Percentiles rank a stretch among this genome's conserved stretches.
These are phyloP conservation scores for Cisticola juncidis DNA, from an alignment of 2,113 vertebrate species.

Conservation along the genomic window DNA sequence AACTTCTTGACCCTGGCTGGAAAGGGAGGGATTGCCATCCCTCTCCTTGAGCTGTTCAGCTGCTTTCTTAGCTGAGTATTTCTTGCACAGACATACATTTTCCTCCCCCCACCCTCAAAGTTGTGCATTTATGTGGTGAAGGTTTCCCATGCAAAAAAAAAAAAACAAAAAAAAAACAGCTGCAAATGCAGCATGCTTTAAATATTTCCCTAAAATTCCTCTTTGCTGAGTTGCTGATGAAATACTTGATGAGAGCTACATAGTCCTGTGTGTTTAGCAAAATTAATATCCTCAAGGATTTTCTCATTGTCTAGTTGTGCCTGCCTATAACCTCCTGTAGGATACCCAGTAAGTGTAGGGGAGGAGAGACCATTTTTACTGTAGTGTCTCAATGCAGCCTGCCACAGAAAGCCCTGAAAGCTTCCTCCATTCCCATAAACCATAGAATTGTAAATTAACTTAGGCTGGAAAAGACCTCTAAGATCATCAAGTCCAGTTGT, in stretches of 20 bases:
- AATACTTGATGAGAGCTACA: neutral
- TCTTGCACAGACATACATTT: neutral
- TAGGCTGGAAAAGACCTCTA: neutral
- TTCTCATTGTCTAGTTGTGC: neutral
- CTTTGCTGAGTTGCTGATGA: neutral
- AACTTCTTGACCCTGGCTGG: neutral
- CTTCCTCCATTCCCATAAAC: neutral
- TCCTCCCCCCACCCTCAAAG: rapidly evolving
- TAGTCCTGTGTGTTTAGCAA: neutral
- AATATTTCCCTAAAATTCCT: neutral
- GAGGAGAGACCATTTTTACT: neutral
- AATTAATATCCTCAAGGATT: neutral
- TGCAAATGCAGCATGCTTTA: neutral
- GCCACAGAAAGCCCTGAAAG: neutral
- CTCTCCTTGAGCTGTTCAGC: neutral
- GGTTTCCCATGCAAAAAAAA: neutral
- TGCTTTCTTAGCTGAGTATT: neutral
- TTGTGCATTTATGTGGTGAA: neutral
- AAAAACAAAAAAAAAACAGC: neutral
- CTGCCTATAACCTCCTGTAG: neutral
- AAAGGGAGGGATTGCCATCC: neutral
- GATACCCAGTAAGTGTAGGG: neutral
- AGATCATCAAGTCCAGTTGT: neutral
- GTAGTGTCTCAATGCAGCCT: neutral
- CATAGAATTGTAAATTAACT: rapidly evolving